Evolutionary conservation across 2,888 invertebrate genomes (phyloP), one percentile per base, ranked within the genome.

Genomic region (Apeira syringaria): DNA sequence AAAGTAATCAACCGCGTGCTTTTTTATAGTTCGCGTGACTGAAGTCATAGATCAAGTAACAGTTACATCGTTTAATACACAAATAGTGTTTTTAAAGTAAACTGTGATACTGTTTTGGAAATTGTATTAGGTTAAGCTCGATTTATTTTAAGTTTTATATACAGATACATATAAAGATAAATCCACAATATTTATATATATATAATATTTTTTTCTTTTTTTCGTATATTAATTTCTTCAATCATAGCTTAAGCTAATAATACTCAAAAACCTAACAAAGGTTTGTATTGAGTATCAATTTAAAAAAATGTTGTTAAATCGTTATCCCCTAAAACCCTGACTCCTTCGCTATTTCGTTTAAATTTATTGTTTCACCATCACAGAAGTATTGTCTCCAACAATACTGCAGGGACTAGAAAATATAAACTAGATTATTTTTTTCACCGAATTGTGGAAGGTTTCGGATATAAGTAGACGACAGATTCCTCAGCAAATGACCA

Each of bases 301-400:
- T n/a, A n/a, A n/a, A n/a, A n/a, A n/a, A n/a, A n/a, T n/a, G n/a
- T n/a, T n/a, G n/a, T n/a, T 7, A n/a, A 15, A 8, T 18, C 17
- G 27, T 27, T 18, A 35, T 27, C n/a, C 26, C 7, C 0, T 12
- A 5, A 10, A 2, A 12, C 34, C 9, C 6, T 2, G n/a, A 7
- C 38, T 15, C 34, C 11, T 13, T n/a, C 3, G 1, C 44, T 44
- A 43, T 12, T 7, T 30, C 44, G 44, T 35, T 45, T 30, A 45
- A 45, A 39, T 45, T 34, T 45, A 45, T 45, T 39, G 34, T 39
- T 34, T 39, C 34, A 39, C 30, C 25, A 34, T 22, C 38, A 30
- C 29, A 31, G 38, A 45, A 37, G 34, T 45, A 35, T 39, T 12
- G 15, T 20, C 20, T 28, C n/a, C n/a, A n/a, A n/a, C n/a, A n/a